Evolutionary conservation across 2,113 vertebrate genomes (phyloP), one percentile per base, ranked within the genome.

Genomic region (Pteropus alecto): DNA sequence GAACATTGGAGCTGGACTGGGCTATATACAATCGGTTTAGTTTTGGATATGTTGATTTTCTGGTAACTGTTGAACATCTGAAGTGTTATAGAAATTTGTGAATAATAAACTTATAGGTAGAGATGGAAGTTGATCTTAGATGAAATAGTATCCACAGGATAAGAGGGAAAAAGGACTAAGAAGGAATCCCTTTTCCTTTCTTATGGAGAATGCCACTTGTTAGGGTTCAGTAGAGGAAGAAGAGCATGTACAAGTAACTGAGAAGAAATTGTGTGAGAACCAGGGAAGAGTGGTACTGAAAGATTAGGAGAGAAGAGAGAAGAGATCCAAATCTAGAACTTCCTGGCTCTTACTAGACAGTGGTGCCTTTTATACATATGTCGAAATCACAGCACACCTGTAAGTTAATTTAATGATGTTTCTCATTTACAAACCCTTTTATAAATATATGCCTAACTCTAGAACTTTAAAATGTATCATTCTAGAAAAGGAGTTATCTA

Each of bases 391-490:
- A 82, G 33, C 35, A 94, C 26, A 82, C 35, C 56, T 61, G 19
- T 74, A 87, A 91, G 14, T 94, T 61, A 91, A 87, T 48, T 74
- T 92, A 76, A 46, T 92, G 46, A 63, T 77, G 28, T 78, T 92
- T 96, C 18, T 81, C 33, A 78, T 78, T 94, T 92, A 41, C 46
- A 84, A 56, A 92, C 12, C n/a, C 24, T 74, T 70, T 96, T 83
- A 43, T 63, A 68, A 88, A 88, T 58, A 13, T 94, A 58, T 54
- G 22, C 73, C 30, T 78, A 92, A 96, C 10, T 83, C 90, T 28
- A 73, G 10, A 86, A 79, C 28, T 81, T 61, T 81, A 48, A 90
- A 90, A 58, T 78, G 26, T 81, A 46, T 81, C 54, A 28, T 81
- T 79, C 26, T n/a, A 81, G 38, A 65, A 86, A 93, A 90, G 35